Conservation (phyloP, 1,140 invertebrate species). For the Drosophila repletoides region DNA sequence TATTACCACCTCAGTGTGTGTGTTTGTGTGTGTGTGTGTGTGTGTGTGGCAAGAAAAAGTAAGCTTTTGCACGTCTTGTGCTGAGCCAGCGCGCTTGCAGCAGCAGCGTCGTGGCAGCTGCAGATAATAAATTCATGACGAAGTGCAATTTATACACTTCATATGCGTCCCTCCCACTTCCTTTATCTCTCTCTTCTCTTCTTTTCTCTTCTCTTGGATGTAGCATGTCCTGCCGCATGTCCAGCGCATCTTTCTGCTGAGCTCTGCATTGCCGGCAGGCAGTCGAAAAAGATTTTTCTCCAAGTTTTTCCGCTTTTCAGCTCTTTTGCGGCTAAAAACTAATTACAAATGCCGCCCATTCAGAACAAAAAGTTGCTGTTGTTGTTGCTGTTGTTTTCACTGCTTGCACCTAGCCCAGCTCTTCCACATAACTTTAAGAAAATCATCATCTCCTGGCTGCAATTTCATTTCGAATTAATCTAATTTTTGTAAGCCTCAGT, state of each 20-base stretch:
- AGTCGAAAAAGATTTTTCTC: constrained; percentile 28
- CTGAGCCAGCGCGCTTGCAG: no score
- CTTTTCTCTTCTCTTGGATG: background rate
- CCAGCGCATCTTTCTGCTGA: constrained; percentile 53
- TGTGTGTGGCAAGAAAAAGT: constrained; percentile 22
- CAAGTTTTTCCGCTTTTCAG: constrained; percentile 40
- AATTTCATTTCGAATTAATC: constrained; percentile 77
- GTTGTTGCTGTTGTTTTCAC: background rate
- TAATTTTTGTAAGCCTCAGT: no score
- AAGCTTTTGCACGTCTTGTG: constrained; percentile 62
- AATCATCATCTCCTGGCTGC: constrained; percentile 28
- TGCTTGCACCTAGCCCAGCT: background rate
- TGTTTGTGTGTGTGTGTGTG: constrained; percentile 28
- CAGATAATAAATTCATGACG: constrained; percentile 80
- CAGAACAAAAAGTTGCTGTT: background rate
- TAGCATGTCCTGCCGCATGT: constrained; percentile 3
- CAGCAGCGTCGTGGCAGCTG: constrained; percentile 51
- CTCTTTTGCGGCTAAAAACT: constrained; percentile 64
- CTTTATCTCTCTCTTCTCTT: background rate
- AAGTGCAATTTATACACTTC: constrained; percentile 80
- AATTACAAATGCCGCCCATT: constrained; percentile 54
- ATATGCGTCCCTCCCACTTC: constrained; percentile 45
- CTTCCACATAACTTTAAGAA: constrained; percentile 10
- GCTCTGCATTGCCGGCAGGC: constrained; percentile 47
- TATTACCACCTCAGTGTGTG: constrained; percentile 27